phyloP scores from a whole-genome alignment of 2,113 vertebrate genomes.

The Chrysemys picta region DNA sequence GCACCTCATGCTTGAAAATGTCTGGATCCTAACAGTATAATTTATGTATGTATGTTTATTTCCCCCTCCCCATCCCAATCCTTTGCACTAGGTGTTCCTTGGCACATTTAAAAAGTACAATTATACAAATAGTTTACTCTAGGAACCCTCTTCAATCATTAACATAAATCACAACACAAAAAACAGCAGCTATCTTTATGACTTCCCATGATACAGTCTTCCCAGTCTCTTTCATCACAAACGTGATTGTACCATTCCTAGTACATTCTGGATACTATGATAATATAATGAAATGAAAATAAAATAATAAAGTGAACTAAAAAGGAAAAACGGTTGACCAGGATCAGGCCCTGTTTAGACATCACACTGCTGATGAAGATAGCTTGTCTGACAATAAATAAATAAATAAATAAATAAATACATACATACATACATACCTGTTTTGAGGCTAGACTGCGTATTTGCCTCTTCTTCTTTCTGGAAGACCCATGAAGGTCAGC shows the following conservation, averaged over 20 bases:
- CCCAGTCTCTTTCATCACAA: background rate
- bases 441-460: constrained; percentile 18
- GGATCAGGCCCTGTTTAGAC: background rate
- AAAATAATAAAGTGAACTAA: background rate
- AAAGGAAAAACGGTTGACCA: background rate
- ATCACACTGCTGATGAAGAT: background rate
- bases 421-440: background rate
- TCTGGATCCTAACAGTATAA: background rate
- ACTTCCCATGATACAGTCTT: background rate
- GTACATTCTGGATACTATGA: background rate
- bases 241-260: background rate
- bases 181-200: background rate
- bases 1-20: background rate
- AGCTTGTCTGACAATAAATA: background rate
- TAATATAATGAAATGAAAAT: background rate
- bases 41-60: background rate
- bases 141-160: background rate
- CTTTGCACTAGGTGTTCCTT: background rate
- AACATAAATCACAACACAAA: background rate
- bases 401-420: constrained; percentile 1
- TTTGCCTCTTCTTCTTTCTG: constrained; percentile 58
- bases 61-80: background rate
- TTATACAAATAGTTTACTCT: background rate
- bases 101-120: background rate
- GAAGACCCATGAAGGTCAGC: constrained; percentile 68